Base-by-base conservation (phyloP, 2,113 vertebrate species). In the Pseudolaguvia tuberculata region DNA sequence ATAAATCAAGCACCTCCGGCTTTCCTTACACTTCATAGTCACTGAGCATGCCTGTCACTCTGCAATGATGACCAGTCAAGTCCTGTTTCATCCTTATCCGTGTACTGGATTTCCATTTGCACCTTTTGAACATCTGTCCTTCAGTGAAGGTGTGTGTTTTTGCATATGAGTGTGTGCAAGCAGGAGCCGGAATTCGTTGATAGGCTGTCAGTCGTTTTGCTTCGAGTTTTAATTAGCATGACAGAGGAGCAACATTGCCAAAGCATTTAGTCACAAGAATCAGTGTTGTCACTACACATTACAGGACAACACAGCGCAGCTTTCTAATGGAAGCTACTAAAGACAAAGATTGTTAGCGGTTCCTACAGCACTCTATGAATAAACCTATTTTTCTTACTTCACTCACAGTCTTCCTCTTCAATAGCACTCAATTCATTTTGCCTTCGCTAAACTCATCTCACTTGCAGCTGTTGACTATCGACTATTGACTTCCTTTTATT, bases 201-300 rank as follows among this genome's bases (percentile, higher is more conserved):
- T 84, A 76, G 73, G 67, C 86, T 85, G 87, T 89, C 87, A 87
- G 84, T 88, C 81, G 69, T 27, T 73, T 85, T 85, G 78, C 73
- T 87, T 83, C 82, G 80, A 84, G 78, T 85, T 81, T 88, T 89
- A 83, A 89, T 89, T 90, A 87, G 84, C 87, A 86, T 89, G 88
- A 90, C 89, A 87, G 83, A 86, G 82, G 80, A 85, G 83, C 86
- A 70, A 78, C 78, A 61, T 87, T 89, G 88, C 86, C 89, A 92
- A 86, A 89, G 86, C 88, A 87, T 84, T 91, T 92, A 88, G 90
- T 90, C 87, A 87, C 85, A 85, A 89, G 84, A 88, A 89, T 87
- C 88, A 81, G 83, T 82, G 78, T 84, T 90, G 91, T 92, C 90
- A 90, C 83, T 89, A 88, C 86, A 85, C 83, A 91, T 92, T 89